A percentile compares a stretch with the other conserved stretches of the same genome.
These are phyloP conservation scores for Sitodiplosis mosellana DNA, from an alignment of 1,140 invertebrate genomes.

Conservation along the genomic window DNA sequence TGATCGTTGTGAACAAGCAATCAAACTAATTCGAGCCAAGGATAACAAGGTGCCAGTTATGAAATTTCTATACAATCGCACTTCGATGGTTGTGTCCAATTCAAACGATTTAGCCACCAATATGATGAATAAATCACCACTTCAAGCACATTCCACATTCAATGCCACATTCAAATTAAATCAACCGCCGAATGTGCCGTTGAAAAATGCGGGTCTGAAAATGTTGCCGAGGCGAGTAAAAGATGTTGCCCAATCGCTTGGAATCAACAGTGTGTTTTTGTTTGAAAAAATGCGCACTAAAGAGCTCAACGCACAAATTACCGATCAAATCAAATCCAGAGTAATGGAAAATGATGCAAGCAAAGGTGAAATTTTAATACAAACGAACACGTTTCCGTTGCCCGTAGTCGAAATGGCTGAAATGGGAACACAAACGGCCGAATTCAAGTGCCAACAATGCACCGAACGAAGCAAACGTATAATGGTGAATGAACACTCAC, in stretches of 20 bases:
- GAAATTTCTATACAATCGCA: not conserved
- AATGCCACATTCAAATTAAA: not conserved
- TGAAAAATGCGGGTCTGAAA: not conserved
- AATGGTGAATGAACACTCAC: not conserved
- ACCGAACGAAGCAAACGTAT: not conserved
- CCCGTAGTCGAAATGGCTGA: too few relatives aligned
- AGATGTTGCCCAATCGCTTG: not conserved
- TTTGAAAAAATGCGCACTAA: not conserved
- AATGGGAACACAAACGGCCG: not conserved
- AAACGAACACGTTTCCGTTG: too few relatives aligned
- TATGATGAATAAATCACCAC: not conserved
- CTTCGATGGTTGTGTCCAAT: not conserved
- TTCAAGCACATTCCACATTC: not conserved
- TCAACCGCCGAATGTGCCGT: not conserved
- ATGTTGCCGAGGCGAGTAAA: not conserved
- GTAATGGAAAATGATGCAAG: not conserved
- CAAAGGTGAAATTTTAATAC: not conserved
- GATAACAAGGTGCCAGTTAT: not conserved
- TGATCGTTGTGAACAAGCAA: not conserved
- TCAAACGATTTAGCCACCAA: not conserved
- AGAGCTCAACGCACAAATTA: not conserved
- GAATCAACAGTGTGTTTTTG: not conserved
- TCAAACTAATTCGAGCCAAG: not conserved
- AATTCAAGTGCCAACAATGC: not conserved
- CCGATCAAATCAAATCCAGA: not conserved